A percentile compares a stretch with the other conserved stretches of the same genome.
Evolutionary conservation across 2,888 invertebrate genomes (phyloP).

Genomic region (Cartodere bifasciata): DNA sequence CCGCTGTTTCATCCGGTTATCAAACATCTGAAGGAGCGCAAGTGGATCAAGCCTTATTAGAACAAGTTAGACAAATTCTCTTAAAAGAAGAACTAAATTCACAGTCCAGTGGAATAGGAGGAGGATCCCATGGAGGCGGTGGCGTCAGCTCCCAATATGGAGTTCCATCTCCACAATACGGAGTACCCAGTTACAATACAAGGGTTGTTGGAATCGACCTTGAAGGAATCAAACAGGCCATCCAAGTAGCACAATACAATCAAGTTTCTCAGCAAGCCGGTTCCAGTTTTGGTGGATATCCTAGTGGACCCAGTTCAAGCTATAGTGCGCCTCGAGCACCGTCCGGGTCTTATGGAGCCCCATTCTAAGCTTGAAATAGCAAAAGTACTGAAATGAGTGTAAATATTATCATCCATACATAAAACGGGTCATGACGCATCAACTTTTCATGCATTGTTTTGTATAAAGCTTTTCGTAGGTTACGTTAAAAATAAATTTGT

Average conservation of each 20-base stretch:
- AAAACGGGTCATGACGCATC: slow-evolving; percentile 36
- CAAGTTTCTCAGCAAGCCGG: slow-evolving; percentile 46
- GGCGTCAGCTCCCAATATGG: slow-evolving; percentile 44
- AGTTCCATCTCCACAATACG: slow-evolving; percentile 54
- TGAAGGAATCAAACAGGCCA: slow-evolving; percentile 74
- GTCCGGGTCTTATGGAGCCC: slow-evolving; percentile 58
- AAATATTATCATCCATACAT: slow-evolving; percentile 19
- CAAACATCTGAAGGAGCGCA: slow-evolving; percentile 74
- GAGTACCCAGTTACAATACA: slow-evolving; percentile 42
- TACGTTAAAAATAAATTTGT: slow-evolving; percentile 40
- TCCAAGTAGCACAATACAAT: slow-evolving; percentile 77
- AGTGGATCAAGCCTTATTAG: slow-evolving; percentile 67
- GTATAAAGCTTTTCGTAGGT: slow-evolving; percentile 39
- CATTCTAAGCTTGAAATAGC: slow-evolving; percentile 28
- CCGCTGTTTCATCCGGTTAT: slow-evolving; percentile 63
- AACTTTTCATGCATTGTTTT: slow-evolving; percentile 29
- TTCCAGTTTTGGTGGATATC: slow-evolving; percentile 35
- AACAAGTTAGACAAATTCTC: slow-evolving; percentile 74
- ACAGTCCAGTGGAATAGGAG: slow-evolving; percentile 39
- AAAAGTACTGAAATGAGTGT: slow-evolving; percentile 25
- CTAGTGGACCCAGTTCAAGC: slow-evolving; percentile 33
- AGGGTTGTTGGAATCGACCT: slow-evolving; percentile 75
- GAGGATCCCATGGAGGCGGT: slow-evolving; percentile 40
- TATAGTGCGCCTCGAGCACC: slow-evolving; percentile 45
- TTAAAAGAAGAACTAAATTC: slow-evolving; percentile 64